Conservation (phyloP, 92 coral and sea anemone species). For the Phymanthus crucifer region DNA sequence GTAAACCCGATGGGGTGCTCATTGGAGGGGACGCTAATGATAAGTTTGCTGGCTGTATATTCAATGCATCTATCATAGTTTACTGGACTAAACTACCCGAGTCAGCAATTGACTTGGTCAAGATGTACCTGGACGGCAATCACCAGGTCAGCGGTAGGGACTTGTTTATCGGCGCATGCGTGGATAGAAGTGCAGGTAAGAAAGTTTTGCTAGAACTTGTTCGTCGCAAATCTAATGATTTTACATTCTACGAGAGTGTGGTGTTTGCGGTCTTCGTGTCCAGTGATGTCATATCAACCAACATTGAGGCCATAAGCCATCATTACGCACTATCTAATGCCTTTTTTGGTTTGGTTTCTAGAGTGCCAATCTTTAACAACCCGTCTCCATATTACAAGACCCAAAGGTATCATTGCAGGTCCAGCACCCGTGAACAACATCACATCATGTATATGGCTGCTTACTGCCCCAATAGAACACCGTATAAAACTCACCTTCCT, state of each 20-base stretch:
- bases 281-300: too few species aligned
- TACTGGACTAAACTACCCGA: conserved; percentile 25
- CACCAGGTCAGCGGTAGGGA: conserved; percentile 35
- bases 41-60: conserved; percentile 35
- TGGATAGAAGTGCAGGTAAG: conserved; percentile 20
- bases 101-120: conserved; percentile 9
- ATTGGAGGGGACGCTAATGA: conserved; percentile 23
- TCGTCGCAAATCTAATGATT: background rate
- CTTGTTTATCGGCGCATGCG: conserved; percentile 36
- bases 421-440: conserved; percentile 2
- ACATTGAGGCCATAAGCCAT: too few species aligned
- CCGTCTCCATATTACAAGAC: background rate
- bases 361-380: conserved; percentile 12
- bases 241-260: background rate
- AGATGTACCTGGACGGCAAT: conserved; percentile 24
- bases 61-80: conserved; percentile 22
- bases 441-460: conserved; percentile 20
- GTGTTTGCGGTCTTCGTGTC: too few species aligned
- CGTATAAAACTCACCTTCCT: conserved; percentile 33
- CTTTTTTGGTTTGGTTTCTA: background rate
- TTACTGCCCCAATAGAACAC: conserved; percentile 17
- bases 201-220: background rate
- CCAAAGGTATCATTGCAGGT: conserved; percentile 22
- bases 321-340: too few species aligned
- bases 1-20: conserved; percentile 37